Evolutionary conservation across 2,113 vertebrate species (phyloP).

Genomic region (Thinocorus orbignyianus): DNA sequence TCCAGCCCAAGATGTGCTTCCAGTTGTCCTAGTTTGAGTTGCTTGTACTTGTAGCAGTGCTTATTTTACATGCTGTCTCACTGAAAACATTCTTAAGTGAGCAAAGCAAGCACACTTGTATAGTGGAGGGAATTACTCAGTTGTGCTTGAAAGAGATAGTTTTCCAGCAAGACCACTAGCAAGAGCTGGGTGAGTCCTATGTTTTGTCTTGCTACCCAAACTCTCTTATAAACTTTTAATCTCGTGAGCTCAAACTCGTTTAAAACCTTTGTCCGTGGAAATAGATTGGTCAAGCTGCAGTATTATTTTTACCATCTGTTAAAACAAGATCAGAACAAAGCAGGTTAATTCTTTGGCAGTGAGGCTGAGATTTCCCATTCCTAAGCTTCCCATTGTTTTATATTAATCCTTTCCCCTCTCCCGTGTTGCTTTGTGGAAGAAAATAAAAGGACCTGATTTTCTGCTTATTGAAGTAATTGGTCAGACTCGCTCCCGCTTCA

Average conservation of each 20-base stretch:
- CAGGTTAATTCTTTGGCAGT: slow-evolving; percentile 22
- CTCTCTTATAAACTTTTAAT: neutral
- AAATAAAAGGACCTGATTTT: slow-evolving; percentile 11
- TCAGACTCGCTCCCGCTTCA: neutral
- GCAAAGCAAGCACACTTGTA: neutral
- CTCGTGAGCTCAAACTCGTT: neutral
- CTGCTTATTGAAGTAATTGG: neutral
- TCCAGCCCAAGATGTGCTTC: neutral
- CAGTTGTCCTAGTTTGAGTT: neutral
- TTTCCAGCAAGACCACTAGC: neutral
- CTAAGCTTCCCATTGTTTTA: slow-evolving; percentile 34
- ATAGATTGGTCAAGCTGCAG: slow-evolving; percentile 36
- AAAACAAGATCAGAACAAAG: slow-evolving; percentile 24
- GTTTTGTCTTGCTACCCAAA: neutral
- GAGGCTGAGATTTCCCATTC: neutral
- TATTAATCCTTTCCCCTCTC: slow-evolving; percentile 27
- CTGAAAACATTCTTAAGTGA: neutral
- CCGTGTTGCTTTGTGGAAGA: neutral
- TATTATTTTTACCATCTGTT: slow-evolving; percentile 52
- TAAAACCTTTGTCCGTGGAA: neutral
- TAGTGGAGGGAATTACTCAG: neutral
- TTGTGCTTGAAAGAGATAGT: neutral
- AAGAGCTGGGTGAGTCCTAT: neutral
- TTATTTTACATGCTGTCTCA: neutral
- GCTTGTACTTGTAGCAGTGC: neutral